Base-by-base conservation (phyloP, 2,888 invertebrate genomes). In the Minunthozetes semirufus region DNA sequence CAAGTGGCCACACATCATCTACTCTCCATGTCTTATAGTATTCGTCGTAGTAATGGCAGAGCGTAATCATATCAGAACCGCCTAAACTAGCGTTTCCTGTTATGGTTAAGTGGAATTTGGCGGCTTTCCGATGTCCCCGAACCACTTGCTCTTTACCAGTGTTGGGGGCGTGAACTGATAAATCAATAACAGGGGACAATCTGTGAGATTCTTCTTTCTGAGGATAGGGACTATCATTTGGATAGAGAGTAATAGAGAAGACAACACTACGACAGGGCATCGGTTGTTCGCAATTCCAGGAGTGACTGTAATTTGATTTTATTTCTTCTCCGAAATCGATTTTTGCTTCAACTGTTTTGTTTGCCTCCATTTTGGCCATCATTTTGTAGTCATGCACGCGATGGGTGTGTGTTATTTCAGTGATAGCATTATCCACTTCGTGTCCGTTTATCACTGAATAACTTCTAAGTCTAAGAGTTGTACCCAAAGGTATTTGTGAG, bases 41-140 rank as follows among this genome's bases (percentile, higher is more conserved):
- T 6, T 74, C 77, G 73, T 78, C 76, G 73, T 76, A 79, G 53
- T 74, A 78, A 29, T 76, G 72, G 19, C 79, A 79, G n/a, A 72
- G 76, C 50, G 76, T 76, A 9, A 68, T 53, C 19, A 33, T 72
- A 19, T 68, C 61, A 38, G 25, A 22, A 2, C 75, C 74, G 19
- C 75, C 75, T 33, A 33, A 22, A 13, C 50, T 56, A 17, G 48
- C 73, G 59, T 75, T 76, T 5, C 76, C 76, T 15, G 75, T 76
- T 13, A 75, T 50, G n/a, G 75, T 75, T 8, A 73, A n/a, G 17
- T 76, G 66, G 25, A 76, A 61, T 5, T 46, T 25, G 19, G 75
- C 61, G 9, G 76, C 75, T 27, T 76, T 76, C 1, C 68, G 61
- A 15, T 38, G 59, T 17, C 75, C 73, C 17, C 68, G 19, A 27